Base-by-base conservation (phyloP, 2,888 invertebrate genomes). In the Dioctria rufipes region DNA sequence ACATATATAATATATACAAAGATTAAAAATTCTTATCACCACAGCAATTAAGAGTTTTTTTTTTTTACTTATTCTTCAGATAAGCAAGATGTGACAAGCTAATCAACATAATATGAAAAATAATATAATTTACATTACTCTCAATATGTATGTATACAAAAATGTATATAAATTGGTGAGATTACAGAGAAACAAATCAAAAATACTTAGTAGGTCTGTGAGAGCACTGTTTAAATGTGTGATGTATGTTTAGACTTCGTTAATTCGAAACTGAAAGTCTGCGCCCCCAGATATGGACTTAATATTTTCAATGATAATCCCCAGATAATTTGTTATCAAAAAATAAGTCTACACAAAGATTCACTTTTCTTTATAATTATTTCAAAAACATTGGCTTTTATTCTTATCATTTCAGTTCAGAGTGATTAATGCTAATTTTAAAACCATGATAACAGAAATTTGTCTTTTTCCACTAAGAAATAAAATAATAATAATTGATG, bases 191-290 rank as follows among this genome's bases (percentile, higher is more conserved):
- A 77, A 46, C 51, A 42, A 75, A 25, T 25, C 46, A 77, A 63
- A 39, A 77, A 63, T 49, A n/a, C n/a, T n/a, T n/a, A 77, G 63
- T 63, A 63, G 54, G 54, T 54, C 54, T 58, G 11, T 42, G 11
- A 1, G 13, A 60, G 54, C 51, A 81, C 61, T 67, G 25, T 25
- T 25, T 25, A 25, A 25, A 25, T 25, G 25, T 25, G 25, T 25
- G 25, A 25, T 25, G 25, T 25, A 71, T 78, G 51, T 58, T 49
- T 78, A 51, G 63, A 79, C 81, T 78, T 71, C 42, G 65, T 81
- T 63, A 73, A 78, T 78, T 78, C 58, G 81, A 81, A 81, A 81
- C 71, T 63, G 81, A 81, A 81, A 81, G 81, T 81, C 78, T 81
- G 78, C 78, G 81, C 81, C 81, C 81, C 81, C 81, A 81, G 81